Evolutionary conservation across 2,113 vertebrate genomes (phyloP).

Genomic region (Scytalopus superciliaris): DNA sequence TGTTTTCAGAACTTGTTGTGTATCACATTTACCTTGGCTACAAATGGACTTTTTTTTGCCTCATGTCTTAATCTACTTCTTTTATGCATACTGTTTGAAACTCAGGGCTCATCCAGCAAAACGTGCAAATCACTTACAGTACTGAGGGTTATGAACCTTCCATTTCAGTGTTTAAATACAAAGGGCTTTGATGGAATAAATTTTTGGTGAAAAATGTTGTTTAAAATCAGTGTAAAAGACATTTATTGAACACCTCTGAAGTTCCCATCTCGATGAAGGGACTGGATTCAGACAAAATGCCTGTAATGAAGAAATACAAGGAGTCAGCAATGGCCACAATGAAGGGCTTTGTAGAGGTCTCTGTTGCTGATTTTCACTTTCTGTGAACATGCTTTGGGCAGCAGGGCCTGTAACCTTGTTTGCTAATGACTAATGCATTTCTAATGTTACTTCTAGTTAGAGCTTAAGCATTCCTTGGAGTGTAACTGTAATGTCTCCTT

Average conservation of each 20-base stretch:
- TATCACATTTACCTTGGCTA: not conserved
- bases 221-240: not conserved
- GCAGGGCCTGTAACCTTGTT: not conserved
- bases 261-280: not conserved
- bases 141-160: not conserved
- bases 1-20: not conserved
- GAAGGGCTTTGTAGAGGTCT: not conserved
- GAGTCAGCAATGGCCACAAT: not conserved
- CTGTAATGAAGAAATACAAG: not conserved
- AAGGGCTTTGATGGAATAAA: not conserved
- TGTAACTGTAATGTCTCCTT: constrained; percentile 20
- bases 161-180: not conserved
- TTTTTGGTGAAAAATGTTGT: not conserved
- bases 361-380: not conserved
- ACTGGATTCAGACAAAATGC: not conserved
- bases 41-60: not conserved
- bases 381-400: not conserved
- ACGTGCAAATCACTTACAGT: not conserved
- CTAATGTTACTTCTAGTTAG: constrained; percentile 58
- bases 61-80: not conserved
- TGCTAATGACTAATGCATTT: constrained; percentile 32
- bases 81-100: not conserved
- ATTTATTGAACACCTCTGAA: not conserved
- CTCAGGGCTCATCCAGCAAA: not conserved
- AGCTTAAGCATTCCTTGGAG: not conserved